These are phyloP conservation scores for Oncorhynchus kisutch DNA, from an alignment of 2,113 vertebrate species.

Conservation along the genomic window DNA sequence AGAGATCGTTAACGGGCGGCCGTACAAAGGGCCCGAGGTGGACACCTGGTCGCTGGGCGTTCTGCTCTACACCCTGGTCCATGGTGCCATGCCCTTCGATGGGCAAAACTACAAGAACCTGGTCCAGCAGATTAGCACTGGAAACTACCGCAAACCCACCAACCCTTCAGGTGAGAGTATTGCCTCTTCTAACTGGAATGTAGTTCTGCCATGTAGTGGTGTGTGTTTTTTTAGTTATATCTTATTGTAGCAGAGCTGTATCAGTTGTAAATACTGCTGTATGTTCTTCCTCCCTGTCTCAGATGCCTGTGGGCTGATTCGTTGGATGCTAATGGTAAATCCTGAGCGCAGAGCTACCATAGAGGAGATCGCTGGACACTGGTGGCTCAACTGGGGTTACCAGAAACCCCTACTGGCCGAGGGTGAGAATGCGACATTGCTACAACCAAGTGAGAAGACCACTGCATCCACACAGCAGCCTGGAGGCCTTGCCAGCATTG, in stretches of 20 bases:
- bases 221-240: neutral
- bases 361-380: slow-evolving; percentile 92
- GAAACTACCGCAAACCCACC: slow-evolving; percentile 85
- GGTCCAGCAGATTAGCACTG: slow-evolving; percentile 89
- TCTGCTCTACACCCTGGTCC: slow-evolving; percentile 91
- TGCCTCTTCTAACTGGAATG: neutral
- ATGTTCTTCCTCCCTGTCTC: slow-evolving; percentile 21
- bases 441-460: slow-evolving; percentile 12
- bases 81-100: slow-evolving; percentile 94
- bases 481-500: slow-evolving; percentile 71
- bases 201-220: neutral
- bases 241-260: neutral
- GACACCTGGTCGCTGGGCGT: slow-evolving; percentile 98
- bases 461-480: slow-evolving; percentile 29
- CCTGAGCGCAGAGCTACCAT: slow-evolving; percentile 90
- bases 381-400: slow-evolving; percentile 99
- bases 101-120: slow-evolving; percentile 86
- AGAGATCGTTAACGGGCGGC: slow-evolving; percentile 92
- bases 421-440: slow-evolving; percentile 56
- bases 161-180: slow-evolving; percentile 82
- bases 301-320: slow-evolving; percentile 96
- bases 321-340: slow-evolving; percentile 98
- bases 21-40: slow-evolving; percentile 89
- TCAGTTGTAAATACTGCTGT: neutral
- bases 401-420: slow-evolving; percentile 69